Conservation (phyloP, 1,140 invertebrate genomes). For the Planococcus citri region DNA sequence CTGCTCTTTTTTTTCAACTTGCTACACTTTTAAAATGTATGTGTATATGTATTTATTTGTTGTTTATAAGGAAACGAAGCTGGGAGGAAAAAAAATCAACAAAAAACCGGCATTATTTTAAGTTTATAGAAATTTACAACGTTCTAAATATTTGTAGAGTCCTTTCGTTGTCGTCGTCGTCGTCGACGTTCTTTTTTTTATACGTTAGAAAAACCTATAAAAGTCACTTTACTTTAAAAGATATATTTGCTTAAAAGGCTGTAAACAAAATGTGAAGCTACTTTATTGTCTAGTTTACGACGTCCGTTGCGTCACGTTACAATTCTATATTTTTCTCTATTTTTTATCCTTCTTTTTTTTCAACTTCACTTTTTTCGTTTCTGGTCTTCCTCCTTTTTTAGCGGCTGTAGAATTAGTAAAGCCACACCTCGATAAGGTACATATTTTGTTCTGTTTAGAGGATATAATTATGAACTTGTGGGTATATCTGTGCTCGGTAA, state of each 20-base stretch:
- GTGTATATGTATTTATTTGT: not conserved
- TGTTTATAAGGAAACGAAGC: too few relatives aligned
- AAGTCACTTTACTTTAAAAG: conserved; percentile 7
- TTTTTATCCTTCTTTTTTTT: not conserved
- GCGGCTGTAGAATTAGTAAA: too few relatives aligned
- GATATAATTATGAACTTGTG: too few relatives aligned
- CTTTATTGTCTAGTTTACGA: conserved; percentile 7
- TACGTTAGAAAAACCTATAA: not conserved
- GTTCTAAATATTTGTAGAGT: conserved; percentile 3
- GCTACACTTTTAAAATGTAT: too few relatives aligned
- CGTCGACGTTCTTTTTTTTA: not conserved
- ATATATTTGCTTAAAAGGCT: conserved; percentile 7
- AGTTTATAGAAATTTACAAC: not conserved
- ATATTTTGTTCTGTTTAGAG: too few relatives aligned
- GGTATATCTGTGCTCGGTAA: too few relatives aligned
- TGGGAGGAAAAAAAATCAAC: not conserved
- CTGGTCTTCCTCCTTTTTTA: too few relatives aligned
- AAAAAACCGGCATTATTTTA: not conserved
- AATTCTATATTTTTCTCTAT: conserved; percentile 4
- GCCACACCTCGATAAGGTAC: too few relatives aligned
- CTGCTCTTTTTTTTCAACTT: too few relatives aligned
- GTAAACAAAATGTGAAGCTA: conserved; percentile 2
- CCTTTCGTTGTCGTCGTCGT: not conserved
- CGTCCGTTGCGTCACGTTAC: not conserved
- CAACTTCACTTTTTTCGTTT: not conserved